Percentiles rank a stretch among this genome's conserved stretches.
Evolutionary conservation across 2,888 invertebrate species (phyloP).

Genomic region (Tinea trinotella): DNA sequence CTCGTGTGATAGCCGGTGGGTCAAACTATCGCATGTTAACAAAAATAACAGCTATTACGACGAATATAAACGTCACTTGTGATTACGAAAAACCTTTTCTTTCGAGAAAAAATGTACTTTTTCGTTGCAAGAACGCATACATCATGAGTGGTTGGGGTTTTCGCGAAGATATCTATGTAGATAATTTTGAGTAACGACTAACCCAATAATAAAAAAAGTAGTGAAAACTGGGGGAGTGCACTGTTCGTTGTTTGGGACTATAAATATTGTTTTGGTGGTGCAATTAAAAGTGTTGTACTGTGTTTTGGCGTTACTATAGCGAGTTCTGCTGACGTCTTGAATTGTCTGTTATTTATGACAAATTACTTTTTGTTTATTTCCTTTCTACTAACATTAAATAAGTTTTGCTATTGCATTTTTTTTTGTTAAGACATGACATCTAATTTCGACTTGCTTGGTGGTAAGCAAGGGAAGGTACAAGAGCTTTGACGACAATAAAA

Average conservation of each 20-base stretch:
- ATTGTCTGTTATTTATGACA: constrained; percentile 17
- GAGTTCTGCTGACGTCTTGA: constrained; percentile 10
- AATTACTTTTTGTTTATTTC: neutral
- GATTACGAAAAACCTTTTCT: constrained; percentile 39
- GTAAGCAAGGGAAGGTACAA: too few relatives aligned
- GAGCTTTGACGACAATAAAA: too few relatives aligned
- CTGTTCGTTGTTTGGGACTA: constrained; percentile 29
- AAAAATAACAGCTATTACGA: constrained; percentile 21
- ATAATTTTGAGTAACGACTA: constrained; percentile 66
- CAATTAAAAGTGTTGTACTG: constrained; percentile 48
- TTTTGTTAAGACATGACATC: too few relatives aligned
- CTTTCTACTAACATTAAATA: too few relatives aligned
- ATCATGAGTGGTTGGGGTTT: constrained; percentile 41
- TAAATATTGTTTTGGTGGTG: constrained; percentile 58
- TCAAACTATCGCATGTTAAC: constrained; percentile 19
- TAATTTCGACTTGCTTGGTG: too few relatives aligned
- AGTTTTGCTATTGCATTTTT: too few relatives aligned
- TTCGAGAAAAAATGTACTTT: constrained; percentile 33
- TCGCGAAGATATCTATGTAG: constrained; percentile 57
- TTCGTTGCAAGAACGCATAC: constrained; percentile 46
- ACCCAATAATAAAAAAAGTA: constrained; percentile 38
- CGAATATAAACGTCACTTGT: constrained; percentile 36
- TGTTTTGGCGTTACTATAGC: constrained; percentile 17
- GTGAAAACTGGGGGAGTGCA: constrained; percentile 34
- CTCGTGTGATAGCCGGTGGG: neutral